phyloP scores from a whole-genome alignment of 2,888 invertebrate species.

The Oasisia sp. region DNA sequence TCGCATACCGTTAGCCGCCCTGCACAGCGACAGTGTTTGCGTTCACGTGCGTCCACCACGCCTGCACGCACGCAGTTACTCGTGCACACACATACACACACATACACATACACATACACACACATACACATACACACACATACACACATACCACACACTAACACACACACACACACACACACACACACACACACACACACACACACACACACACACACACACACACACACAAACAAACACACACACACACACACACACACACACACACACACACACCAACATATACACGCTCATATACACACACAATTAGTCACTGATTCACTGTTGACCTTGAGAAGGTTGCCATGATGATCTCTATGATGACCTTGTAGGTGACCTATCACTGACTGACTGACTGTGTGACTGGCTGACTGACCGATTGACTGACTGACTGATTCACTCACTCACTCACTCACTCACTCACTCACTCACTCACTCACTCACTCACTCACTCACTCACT shows the following conservation, averaged over 20 bases:
- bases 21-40: conserved; percentile 35
- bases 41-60: too few relatives aligned
- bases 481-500: background rate
- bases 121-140: background rate
- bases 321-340: too few relatives aligned
- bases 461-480: background rate
- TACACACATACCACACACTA: background rate
- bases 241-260: background rate
- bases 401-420: too few relatives aligned
- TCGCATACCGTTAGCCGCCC: conserved; percentile 75
- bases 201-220: background rate
- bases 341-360: too few relatives aligned
- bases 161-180: background rate
- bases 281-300: too few relatives aligned
- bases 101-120: background rate
- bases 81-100: background rate
- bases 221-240: background rate
- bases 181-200: background rate
- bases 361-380: too few relatives aligned
- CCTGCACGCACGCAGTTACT: background rate
- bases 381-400: too few relatives aligned
- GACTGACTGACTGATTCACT: too few relatives aligned
- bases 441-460: too few relatives aligned
- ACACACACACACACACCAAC: too few relatives aligned
- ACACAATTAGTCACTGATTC: too few relatives aligned